phyloP scores from a whole-genome alignment of 2,888 invertebrate genomes.

The Drosophila rubida region DNA sequence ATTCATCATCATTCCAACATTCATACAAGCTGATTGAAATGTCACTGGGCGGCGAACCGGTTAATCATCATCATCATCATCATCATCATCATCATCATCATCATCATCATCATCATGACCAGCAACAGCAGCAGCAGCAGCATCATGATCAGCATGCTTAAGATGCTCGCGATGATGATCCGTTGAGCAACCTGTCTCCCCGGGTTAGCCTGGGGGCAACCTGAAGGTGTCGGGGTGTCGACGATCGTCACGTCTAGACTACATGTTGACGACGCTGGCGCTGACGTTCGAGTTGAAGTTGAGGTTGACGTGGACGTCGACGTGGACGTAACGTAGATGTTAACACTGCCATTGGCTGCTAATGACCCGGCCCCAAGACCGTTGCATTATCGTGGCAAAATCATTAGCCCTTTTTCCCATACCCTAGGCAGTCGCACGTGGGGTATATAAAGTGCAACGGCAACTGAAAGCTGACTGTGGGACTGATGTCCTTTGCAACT shows the following conservation, averaged over 20 bases:
- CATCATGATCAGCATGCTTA: not conserved
- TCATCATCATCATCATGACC: slow-evolving; percentile 1
- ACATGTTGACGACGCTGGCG: slow-evolving; percentile 6
- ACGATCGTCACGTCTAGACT: slow-evolving; percentile 42
- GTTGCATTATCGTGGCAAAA: slow-evolving; percentile 49
- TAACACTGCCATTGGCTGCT: slow-evolving; percentile 36
- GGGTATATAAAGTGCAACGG: not conserved
- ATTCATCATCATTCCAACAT: slow-evolving; percentile 35
- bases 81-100: slow-evolving; percentile 1
- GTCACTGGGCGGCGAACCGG: slow-evolving; percentile 44
- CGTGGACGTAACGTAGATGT: slow-evolving; percentile 9
- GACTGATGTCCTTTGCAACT: no score
- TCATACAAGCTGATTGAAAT: slow-evolving; percentile 44
- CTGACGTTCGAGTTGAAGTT: no score
- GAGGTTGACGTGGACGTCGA: no score
- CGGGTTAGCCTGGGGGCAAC: slow-evolving; percentile 18
- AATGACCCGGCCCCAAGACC: slow-evolving; percentile 44
- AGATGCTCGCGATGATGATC: slow-evolving; percentile 16
- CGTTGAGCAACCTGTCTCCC: slow-evolving; percentile 32
- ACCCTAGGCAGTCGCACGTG: slow-evolving; percentile 8
- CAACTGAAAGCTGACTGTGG: not conserved
- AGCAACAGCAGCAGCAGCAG: slow-evolving; percentile 1
- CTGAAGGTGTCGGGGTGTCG: slow-evolving; percentile 30
- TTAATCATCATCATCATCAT: slow-evolving; percentile 17
- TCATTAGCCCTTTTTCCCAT: slow-evolving; percentile 47